Conservation (phyloP, 2,888 invertebrate genomes). For the Stratiomys singularior region DNA sequence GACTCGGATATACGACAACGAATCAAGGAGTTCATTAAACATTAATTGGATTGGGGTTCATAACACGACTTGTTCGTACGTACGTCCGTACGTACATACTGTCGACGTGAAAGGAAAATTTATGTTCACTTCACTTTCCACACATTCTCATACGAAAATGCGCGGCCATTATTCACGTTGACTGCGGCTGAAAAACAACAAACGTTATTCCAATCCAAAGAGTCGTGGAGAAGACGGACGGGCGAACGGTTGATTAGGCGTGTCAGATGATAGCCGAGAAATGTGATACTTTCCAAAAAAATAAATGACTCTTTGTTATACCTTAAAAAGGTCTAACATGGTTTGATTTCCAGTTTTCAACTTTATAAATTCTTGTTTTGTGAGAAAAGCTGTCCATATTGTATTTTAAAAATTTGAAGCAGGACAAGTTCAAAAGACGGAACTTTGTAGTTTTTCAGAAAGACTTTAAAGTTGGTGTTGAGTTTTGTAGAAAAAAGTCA, state of each 20-base stretch:
- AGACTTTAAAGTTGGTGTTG: too few relatives aligned
- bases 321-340: too few relatives aligned
- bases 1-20: background rate
- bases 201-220: background rate
- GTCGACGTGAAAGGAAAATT: slow-evolving; percentile 38
- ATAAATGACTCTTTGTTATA: background rate
- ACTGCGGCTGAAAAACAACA: background rate
- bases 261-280: slow-evolving; percentile 34
- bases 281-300: slow-evolving; percentile 24
- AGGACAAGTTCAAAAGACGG: too few relatives aligned
- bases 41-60: slow-evolving; percentile 49
- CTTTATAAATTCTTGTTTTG: too few relatives aligned
- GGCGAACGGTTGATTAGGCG: slow-evolving; percentile 17
- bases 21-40: slow-evolving; percentile 49
- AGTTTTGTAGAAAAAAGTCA: too few relatives aligned
- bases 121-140: slow-evolving; percentile 46
- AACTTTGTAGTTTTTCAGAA: too few relatives aligned
- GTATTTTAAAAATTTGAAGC: too few relatives aligned
- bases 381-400: too few relatives aligned
- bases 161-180: slow-evolving; percentile 16
- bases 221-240: background rate
- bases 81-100: too few relatives aligned
- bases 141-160: background rate
- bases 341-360: too few relatives aligned
- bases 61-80: background rate